Evolutionary conservation across 2,113 vertebrate species (phyloP), one percentile per base, ranked within the genome.

Genomic region (Myodes glareolus): DNA sequence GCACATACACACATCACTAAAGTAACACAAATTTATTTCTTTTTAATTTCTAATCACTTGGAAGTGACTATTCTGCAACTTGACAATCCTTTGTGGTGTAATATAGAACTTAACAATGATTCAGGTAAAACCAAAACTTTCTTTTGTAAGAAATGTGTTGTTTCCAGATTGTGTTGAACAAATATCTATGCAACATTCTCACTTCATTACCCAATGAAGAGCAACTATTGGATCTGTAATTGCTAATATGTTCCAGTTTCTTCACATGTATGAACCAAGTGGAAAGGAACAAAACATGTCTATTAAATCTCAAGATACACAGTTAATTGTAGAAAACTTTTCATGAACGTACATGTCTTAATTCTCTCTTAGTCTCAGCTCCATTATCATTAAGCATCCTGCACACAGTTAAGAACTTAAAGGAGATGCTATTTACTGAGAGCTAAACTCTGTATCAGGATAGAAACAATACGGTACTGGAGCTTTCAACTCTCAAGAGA

Each of bases 301-400:
- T 47, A 47, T 47, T 47, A 47, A 47, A 47, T 47, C 47, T 47
- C 47, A 47, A 47, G 47, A 47, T 7, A 47, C 47, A 47, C 13
- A 93, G 6, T 7, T 96, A 94, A 97, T 93, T 96, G 47, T 9
- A 39, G 67, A 84, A 80, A 55, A 63, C 16, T 78, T 80, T n/a
- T 87, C 67, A 87, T 68, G 2, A 4, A 14, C 90, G 17, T 55
- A 45, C 7, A 14, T 63, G 14, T 45, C n/a, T 78, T 21, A 67
- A 47, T 72, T 81, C 45, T 77, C 80, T 94, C 50, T 4, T 13
- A 52, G 0, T 50, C 23, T 81, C 27, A 87, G 4, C 7, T 94
- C 50, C 50, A 65, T 0, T 76, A 3, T 27, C 16, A 70, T 13
- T 63, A 10, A 23, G 17, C 9, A 29, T 33, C 33, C 4, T 12